A percentile compares a stretch with the other conserved stretches of the same genome.
phyloP scores from a whole-genome alignment of 2,888 invertebrate species.

The Tetranychus piercei region DNA sequence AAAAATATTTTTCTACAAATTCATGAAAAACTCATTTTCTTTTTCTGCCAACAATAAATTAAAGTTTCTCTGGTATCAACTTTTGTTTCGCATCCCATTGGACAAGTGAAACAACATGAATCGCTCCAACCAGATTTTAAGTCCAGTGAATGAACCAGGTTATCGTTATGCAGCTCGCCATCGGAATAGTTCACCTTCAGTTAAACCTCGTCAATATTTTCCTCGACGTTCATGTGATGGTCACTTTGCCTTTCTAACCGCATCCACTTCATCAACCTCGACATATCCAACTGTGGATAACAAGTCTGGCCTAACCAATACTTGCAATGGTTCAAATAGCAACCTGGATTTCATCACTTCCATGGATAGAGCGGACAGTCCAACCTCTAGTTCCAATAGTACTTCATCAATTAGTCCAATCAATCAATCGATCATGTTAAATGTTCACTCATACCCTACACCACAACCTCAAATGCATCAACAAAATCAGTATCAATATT shows the following conservation, averaged over 20 bases:
- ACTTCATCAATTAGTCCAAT: neutral
- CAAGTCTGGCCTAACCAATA: neutral
- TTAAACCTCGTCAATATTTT: neutral
- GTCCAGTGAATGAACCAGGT: neutral
- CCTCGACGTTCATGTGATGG: conserved; percentile 7
- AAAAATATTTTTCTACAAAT: too few species aligned
- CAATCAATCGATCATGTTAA: neutral
- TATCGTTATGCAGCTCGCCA: neutral
- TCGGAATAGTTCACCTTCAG: conserved; percentile 7
- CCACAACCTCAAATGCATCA: neutral
- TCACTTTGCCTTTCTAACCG: conserved; percentile 5
- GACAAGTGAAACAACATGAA: neutral
- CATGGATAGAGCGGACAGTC: neutral
- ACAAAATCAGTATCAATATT: neutral
- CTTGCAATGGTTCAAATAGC: neutral
- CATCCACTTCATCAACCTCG: neutral
- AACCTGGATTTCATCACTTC: neutral
- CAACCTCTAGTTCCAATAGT: neutral
- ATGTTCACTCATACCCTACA: neutral
- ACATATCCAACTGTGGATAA: neutral
- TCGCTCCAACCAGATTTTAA: neutral
- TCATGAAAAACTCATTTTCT: too few species aligned
- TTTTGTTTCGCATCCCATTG: too few species aligned
- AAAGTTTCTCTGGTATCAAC: too few species aligned
- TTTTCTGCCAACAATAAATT: too few species aligned